Evolutionary conservation across 2,113 vertebrate genomes (phyloP), one percentile per base, ranked within the genome.

Genomic region (Greenwoodochromis staneri): DNA sequence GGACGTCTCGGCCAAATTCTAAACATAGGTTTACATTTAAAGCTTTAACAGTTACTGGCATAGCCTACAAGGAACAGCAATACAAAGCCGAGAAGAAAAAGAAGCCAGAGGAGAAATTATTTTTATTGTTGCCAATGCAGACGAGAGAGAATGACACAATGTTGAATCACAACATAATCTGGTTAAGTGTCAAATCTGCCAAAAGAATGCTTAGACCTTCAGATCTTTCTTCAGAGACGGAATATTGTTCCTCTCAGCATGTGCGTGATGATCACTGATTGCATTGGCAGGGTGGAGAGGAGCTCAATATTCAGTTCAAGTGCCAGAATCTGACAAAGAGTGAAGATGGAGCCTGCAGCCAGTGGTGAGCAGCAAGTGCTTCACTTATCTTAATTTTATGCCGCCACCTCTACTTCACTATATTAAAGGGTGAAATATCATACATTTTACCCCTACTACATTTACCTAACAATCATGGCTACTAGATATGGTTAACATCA

Each of bases 151-250:
- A 45, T 47, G 51, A 63, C 49, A 45, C 36, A 9, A 8, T 19
- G 61, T 42, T 88, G 45, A 92, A 55, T 71, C 59, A 45, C 82
- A 76, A 21, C 47, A 55, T 84, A 82, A 87, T 94, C 81, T 86
- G 81, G 81, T 89, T 85, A 87, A 84, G 54, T 87, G 81, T 92
- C 76, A 90, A 69, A 88, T 80, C 81, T 53, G 81, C 40, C 27
- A 31, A 84, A 87, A 66, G 42, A 91, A 69, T 19, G 6, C 47
- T 66, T 13, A 76, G 83, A 81, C 71, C 85, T 83, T 51, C 49
- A 84, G 85, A 55, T 80, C 36, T 82, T 85, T 49, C 54, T 84
- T 85, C 36, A 85, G 83, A 91, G 84, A 73, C 24, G 4, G 34
- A 14, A 73, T 81, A 85, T 87, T 91, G 80, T 90, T 89, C 61